A percentile compares a stretch with the other conserved stretches of the same genome.
phyloP scores from a whole-genome alignment of 2,113 vertebrate species.

The Petaurus breviceps region DNA sequence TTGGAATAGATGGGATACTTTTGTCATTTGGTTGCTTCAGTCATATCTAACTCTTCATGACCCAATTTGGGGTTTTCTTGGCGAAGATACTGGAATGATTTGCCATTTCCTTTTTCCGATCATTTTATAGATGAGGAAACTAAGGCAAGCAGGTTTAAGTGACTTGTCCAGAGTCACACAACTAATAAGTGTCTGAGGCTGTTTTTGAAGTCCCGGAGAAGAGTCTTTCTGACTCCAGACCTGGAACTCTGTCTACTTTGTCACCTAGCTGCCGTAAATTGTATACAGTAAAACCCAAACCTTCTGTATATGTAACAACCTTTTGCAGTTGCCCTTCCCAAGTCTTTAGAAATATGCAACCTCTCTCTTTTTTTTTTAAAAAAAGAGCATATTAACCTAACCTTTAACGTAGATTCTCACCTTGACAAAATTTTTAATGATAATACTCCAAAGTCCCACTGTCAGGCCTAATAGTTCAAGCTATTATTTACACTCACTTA shows the following conservation, averaged over 20 bases:
- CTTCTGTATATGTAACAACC: background rate
- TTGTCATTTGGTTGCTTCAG: no score
- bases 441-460: background rate
- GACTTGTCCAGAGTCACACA: no score
- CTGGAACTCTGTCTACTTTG: no score
- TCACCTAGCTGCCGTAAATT: background rate
- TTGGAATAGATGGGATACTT: background rate
- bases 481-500: background rate
- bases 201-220: no score
- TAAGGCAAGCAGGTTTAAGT: no score
- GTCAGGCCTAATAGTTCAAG: background rate
- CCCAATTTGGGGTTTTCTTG: no score
- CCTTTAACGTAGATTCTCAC: background rate
- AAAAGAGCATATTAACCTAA: background rate
- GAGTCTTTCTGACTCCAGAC: no score
- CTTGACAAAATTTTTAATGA: background rate
- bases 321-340: background rate
- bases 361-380: background rate
- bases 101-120: no score
- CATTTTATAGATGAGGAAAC: no score
- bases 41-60: no score
- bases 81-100: no score
- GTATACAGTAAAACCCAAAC: background rate
- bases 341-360: background rate
- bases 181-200: no score